Conservation (phyloP, 2,113 vertebrate genomes). For the Corvus hawaiiensis region DNA sequence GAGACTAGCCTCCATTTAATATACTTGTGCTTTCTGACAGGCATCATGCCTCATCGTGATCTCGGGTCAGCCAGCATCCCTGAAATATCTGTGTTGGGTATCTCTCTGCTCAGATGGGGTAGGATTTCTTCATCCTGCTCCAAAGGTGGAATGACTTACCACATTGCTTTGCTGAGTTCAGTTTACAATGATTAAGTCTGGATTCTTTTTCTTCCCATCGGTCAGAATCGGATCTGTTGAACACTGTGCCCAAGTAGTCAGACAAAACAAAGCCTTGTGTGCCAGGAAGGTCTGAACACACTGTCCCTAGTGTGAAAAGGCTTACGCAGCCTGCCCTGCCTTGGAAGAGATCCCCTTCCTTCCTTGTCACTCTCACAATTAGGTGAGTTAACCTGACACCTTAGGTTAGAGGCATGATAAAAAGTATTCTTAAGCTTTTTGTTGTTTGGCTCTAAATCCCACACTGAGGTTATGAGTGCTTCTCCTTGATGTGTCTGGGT, state of each 20-base stretch:
- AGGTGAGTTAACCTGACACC: neutral
- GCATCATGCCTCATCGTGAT: accelerated
- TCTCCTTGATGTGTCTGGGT: neutral
- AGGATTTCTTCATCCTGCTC: neutral
- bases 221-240: neutral
- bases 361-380: neutral
- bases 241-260: accelerated
- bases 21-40: neutral
- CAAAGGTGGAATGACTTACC: neutral
- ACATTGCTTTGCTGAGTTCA: neutral
- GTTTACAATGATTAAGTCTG: neutral
- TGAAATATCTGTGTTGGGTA: neutral
- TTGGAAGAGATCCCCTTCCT: neutral
- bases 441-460: neutral
- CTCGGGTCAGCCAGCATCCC: neutral
- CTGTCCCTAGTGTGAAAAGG: neutral
- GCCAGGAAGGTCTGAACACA: neutral
- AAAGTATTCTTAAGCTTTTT: neutral
- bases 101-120: neutral
- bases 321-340: neutral
- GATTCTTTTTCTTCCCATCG: neutral
- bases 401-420: neutral
- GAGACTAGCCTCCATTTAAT: neutral
- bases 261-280: neutral
- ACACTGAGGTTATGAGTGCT: neutral